A percentile compares a stretch with the other conserved stretches of the same genome.
phyloP scores from a whole-genome alignment of 2,888 invertebrate species.

The Drosophila mercatorum region DNA sequence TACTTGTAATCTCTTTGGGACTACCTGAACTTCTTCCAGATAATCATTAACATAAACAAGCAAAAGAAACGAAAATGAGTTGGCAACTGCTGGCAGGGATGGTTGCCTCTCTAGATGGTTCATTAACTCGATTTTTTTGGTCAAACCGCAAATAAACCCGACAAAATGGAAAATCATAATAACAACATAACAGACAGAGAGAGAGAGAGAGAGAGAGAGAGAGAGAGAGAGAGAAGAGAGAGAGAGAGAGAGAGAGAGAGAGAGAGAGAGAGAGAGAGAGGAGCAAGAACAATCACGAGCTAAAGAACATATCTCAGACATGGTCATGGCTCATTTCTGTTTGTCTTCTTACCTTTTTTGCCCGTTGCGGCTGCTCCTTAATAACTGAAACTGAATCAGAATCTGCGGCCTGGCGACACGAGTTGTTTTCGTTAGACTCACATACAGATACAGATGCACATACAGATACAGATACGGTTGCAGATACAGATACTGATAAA shows the following conservation, averaged over 20 bases:
- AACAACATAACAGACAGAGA: conserved; percentile 16
- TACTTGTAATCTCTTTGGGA: conserved; percentile 28
- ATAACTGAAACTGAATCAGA: conserved; percentile 30
- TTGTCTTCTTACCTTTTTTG: conserved; percentile 43
- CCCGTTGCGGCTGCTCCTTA: conserved; percentile 27
- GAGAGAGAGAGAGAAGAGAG: conserved; percentile 1
- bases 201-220: conserved; percentile 2
- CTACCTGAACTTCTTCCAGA: conserved; percentile 59
- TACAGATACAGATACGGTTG: conserved; percentile 25
- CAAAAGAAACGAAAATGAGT: conserved; percentile 61
- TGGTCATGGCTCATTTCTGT: conserved; percentile 52
- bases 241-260: neutral
- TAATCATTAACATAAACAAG: conserved; percentile 77
- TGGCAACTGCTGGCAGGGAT: conserved; percentile 63
- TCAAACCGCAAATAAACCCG: conserved; percentile 70
- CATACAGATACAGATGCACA: conserved; percentile 37
- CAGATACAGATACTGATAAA: conserved; percentile 54
- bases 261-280: conserved; percentile 8
- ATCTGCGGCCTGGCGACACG: conserved; percentile 41
- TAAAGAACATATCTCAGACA: conserved; percentile 49
- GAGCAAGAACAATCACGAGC: conserved; percentile 9
- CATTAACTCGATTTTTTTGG: conserved; percentile 64
- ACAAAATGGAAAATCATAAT: conserved; percentile 22
- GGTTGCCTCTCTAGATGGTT: conserved; percentile 48
- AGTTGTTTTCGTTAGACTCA: conserved; percentile 39